A percentile compares a stretch with the other conserved stretches of the same genome.
Conservation (phyloP, 2,797 vertebrate genomes). For the Ctenopoma kingsleyae region DNA sequence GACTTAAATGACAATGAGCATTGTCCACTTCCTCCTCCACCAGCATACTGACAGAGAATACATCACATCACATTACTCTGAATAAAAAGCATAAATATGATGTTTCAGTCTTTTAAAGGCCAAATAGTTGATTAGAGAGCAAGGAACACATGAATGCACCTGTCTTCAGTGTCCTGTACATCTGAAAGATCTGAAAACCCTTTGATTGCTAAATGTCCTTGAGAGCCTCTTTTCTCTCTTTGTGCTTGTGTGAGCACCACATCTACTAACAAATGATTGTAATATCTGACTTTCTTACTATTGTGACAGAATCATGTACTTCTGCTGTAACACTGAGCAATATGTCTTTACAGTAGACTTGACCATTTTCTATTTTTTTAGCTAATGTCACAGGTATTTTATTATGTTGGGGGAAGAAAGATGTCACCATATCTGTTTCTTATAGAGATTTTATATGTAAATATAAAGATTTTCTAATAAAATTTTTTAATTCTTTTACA, state of each 20-base stretch:
- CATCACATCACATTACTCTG: conserved; percentile 11
- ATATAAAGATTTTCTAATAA: conserved; percentile 68
- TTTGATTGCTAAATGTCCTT: conserved; percentile 56
- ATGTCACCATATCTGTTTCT: conserved; percentile 51
- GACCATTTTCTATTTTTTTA: conserved; percentile 38
- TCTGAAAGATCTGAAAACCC: conserved; percentile 84
- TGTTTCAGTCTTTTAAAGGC: conserved; percentile 29
- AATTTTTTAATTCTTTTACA: conserved; percentile 41
- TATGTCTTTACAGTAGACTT: conserved; percentile 43
- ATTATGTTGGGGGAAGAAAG: conserved; percentile 42
- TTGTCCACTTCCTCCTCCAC: not conserved
- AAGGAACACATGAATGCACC: not conserved
- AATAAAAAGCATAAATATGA: conserved; percentile 21
- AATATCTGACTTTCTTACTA: conserved; percentile 28
- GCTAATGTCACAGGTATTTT: conserved; percentile 62
- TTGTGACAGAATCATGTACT: conserved; percentile 43
- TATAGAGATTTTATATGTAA: too few species aligned
- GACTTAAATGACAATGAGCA: not conserved
- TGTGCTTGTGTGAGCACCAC: conserved; percentile 41
- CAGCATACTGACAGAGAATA: not conserved
- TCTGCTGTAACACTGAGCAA: conserved; percentile 45
- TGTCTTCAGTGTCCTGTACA: conserved; percentile 8
- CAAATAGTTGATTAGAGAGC: conserved; percentile 27
- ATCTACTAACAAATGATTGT: conserved; percentile 57
- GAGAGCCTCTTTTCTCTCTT: conserved; percentile 13